Base-by-base conservation (phyloP, 2,888 invertebrate genomes). In the Lasius fuliginosus region DNA sequence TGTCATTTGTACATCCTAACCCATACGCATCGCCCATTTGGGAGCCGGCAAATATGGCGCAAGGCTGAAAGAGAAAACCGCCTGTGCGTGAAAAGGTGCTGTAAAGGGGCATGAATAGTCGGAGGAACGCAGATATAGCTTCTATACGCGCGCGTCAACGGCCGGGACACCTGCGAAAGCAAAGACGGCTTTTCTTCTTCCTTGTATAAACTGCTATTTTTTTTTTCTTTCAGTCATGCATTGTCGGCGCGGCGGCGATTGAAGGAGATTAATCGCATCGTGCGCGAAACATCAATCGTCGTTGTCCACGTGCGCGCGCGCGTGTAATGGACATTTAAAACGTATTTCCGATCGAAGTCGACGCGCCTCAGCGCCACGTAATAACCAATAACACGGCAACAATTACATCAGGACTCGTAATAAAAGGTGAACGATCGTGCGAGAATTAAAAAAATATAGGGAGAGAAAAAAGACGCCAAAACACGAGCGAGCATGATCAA, bases 381-480 rank as follows among this genome's bases (percentile, higher is more conserved):
- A 79, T 60, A 71, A 69, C 71, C 33, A 79, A 79, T 71, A 79
- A 79, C 71, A 40, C 68, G 56, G 42, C 60, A 27, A 71, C 71
- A 79, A 79, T 79, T 79, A 79, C 60, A 71, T 36, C 46, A 60
- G 46, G 46, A 79, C 36, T 49, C 27, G 65, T 12, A 36, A 58
- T 64, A 68, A 71, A 58, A 67, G 64, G 71, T 69, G 73, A 65
- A 62, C n/a, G 33, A 74, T 27, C 62, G 36, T 40, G 60, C 23
- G 71, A 49, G 64, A 69, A 49, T 68, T 56, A 36, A 27, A 58
- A 64, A 74, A 75, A 42, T 23, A 23, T 23, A 23, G 23, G 23
- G 23, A 82, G 4, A 49, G 49, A 65, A n/a, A 69, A 69, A 82
- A n/a, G 53, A 71, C 53, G 82, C 82, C 86, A 89, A 91, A 91